Base-by-base conservation (phyloP, 2,888 invertebrate genomes). In the Macaria liturata region DNA sequence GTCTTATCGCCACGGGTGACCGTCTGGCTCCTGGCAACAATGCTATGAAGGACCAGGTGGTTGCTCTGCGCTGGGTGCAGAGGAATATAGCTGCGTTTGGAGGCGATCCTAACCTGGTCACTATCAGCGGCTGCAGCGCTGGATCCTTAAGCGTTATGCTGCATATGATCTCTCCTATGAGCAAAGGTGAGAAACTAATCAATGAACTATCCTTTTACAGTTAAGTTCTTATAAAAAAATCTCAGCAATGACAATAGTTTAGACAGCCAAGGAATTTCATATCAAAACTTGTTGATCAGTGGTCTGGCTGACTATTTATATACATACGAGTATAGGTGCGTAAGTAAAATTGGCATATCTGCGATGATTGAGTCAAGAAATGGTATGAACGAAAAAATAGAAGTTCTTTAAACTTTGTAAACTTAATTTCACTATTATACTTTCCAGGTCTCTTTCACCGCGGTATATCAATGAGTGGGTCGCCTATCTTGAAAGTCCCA, bases 1-100 rank as follows among this genome's bases (percentile, higher is more conserved):
- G 95, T 3, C 94, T 93, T 72, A 70, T 94, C 46, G 94, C 94
- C 66, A 95, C 95, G 0, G 95, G 95, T 0, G 95, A 95, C 48
- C 86, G 91, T 46, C 84, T 93, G 47, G 94, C 95, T 0, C 94
- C 95, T 0, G 95, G 95, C 1, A 96, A 96, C 75, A 92, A 94
- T 66, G 95, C 95, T 0, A 80, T 95, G 43, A 95, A 95, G 75
- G 95, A 96, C 79, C 95, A 96, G 80, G 95, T 95, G 2, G 82
- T 87, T 7, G 94, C 94, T 0, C 75, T 95, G 60, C 92, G 93
- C 64, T 95, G 95, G 95, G 83, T 96, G 0, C 92, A 93, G 71
- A 75, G 93, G 45, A 95, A 95, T 70, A 95, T 95, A 49, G 92
- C 86, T 0, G 82, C 93, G 0, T 96, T 95, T 71, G 95, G 95